Evolutionary conservation across 2,797 vertebrate species (phyloP).

Genomic region (Nyctibius grandis): DNA sequence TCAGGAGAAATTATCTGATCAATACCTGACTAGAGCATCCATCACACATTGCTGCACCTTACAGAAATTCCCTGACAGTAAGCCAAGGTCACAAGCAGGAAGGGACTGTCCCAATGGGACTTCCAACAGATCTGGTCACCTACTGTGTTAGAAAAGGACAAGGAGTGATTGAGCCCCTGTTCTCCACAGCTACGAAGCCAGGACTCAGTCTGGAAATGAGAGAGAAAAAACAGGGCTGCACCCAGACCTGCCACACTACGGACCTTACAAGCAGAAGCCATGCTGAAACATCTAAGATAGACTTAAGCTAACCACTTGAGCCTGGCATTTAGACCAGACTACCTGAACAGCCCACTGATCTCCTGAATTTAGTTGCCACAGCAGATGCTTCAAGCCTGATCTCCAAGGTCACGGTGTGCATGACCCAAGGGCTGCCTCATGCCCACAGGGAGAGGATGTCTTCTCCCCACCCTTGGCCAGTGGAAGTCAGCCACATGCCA

Average conservation of each 20-base stretch:
- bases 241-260: not conserved
- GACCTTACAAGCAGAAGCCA: not conserved
- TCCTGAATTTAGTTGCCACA: not conserved
- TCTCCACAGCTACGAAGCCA: not conserved
- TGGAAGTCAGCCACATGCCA: not conserved
- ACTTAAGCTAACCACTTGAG: not conserved
- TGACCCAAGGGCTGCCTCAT: accelerated
- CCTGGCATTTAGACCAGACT: not conserved
- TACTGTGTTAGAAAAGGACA: not conserved
- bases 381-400: not conserved
- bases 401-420: not conserved
- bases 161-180: not conserved
- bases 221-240: not conserved
- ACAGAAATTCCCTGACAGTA: not conserved
- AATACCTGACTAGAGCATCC: not conserved
- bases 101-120: not conserved
- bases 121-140: not conserved
- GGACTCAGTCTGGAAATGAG: not conserved
- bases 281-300: not conserved
- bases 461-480: not conserved
- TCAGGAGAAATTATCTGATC: not conserved
- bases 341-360: not conserved
- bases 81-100: not conserved
- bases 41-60: not conserved
- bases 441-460: not conserved